Evolutionary conservation across 2,888 invertebrate species (phyloP).

Genomic region (Alviniconcha strummeri): DNA sequence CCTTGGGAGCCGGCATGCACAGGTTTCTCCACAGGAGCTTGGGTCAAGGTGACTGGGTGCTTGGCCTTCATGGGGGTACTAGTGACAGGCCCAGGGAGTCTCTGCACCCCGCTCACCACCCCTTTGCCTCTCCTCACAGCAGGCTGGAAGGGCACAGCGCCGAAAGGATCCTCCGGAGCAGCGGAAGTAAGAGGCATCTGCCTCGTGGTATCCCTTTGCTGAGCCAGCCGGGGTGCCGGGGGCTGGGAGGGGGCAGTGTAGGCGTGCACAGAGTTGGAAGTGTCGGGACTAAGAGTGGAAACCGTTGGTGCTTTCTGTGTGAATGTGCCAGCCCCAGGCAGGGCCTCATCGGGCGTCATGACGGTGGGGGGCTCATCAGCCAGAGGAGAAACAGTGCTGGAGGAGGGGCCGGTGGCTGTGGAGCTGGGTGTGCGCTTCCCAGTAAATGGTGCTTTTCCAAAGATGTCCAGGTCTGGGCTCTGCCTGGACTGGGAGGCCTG

Average conservation of each 20-base stretch:
- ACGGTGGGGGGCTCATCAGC: constrained; percentile 37
- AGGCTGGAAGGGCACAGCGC: constrained; percentile 58
- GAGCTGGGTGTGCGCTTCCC: constrained; percentile 48
- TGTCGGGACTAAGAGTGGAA: constrained; percentile 14
- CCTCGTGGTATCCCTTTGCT: constrained; percentile 7
- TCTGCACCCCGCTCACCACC: constrained; percentile 12
- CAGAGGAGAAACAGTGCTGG: constrained; percentile 45
- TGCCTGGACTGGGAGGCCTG: constrained; percentile 34
- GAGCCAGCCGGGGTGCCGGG: background rate
- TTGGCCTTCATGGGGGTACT: constrained; percentile 33
- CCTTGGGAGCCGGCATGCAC: background rate
- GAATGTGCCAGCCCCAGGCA: constrained; percentile 36
- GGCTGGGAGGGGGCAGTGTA: constrained; percentile 3
- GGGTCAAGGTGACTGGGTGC: constrained; percentile 1
- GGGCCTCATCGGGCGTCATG: constrained; percentile 46
- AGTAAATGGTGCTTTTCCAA: constrained; percentile 67
- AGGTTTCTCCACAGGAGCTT: background rate
- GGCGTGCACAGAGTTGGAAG: background rate
- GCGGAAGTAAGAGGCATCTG: background rate
- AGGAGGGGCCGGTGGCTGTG: constrained; percentile 45
- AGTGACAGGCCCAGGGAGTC: constrained; percentile 25
- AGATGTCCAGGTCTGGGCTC: constrained; percentile 53
- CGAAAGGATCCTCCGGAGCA: constrained; percentile 55
- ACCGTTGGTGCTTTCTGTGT: background rate
- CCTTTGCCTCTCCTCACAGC: constrained; percentile 38